A percentile compares a stretch with the other conserved stretches of the same genome.
Evolutionary conservation across 1,140 invertebrate genomes (phyloP).

Genomic region (Achroia grisella): DNA sequence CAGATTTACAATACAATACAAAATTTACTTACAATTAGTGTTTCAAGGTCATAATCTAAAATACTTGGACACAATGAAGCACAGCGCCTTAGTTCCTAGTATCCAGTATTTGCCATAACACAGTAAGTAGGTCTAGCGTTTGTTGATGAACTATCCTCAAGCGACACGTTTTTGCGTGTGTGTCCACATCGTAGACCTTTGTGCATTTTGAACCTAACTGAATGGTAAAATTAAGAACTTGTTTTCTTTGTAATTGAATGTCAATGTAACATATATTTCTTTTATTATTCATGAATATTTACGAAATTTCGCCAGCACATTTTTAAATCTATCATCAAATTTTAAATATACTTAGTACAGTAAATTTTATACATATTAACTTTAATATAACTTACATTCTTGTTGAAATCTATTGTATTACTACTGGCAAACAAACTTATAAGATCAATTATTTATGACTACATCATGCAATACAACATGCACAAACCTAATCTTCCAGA

Average conservation of each 20-base stretch:
- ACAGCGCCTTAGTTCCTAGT: conserved; percentile 8
- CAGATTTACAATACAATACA: too few species aligned
- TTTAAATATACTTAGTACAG: conserved; percentile 1
- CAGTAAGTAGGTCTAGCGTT: conserved; percentile 4
- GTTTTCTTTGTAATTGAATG: not conserved
- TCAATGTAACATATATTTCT: too few species aligned
- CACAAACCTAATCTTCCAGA: conserved; percentile 34
- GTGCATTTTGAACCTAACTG: conserved; percentile 14
- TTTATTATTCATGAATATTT: too few species aligned
- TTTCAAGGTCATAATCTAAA: not conserved
- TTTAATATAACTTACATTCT: conserved; percentile 2
- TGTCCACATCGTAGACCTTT: too few species aligned
- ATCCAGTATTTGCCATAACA: conserved; percentile 1
- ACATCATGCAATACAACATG: conserved; percentile 18
- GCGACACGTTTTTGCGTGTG: too few species aligned
- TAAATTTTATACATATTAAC: conserved; percentile 6
- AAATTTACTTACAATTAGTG: too few species aligned
- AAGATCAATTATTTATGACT: not conserved
- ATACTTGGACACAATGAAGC: conserved; percentile 2
- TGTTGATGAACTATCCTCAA: conserved; percentile 4
- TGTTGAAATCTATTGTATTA: conserved; percentile 3
- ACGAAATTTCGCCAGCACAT: not conserved
- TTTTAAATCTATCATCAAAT: not conserved
- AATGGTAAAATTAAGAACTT: conserved; percentile 17
- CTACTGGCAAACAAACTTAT: not conserved